Evolutionary conservation across 30 jellyfish, hydroid and myxozoan species (phyloP), one percentile per base, ranked within the genome.

Genomic region (Pelagia noctiluca): DNA sequence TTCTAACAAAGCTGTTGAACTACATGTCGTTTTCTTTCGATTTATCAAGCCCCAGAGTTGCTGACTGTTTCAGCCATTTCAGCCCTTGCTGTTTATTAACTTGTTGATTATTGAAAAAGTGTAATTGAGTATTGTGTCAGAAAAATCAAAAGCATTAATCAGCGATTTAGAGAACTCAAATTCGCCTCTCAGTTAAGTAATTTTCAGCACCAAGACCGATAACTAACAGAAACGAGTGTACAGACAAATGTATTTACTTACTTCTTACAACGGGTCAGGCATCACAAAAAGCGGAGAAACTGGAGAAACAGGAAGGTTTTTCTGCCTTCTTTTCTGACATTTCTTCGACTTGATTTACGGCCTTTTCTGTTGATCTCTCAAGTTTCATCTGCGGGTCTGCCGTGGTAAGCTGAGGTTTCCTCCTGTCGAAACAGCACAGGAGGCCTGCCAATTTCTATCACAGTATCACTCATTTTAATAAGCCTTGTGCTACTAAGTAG

Each of bases 231-330:
- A 13, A 19, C 1, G 19, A 4, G 75, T 3, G 4, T 63, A 31
- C 35, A 2, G 34, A 66, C 7, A 19, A 8, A 8, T 10, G 25
- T 2, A 33, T 19, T 29, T 29, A 42, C 79, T 21, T 60, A 80
- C 90, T 80, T 48, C 84, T 71, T 21, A 80, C 90, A 21, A 80
- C 78, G 30, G 90, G 90, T 80, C 90, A 80, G 0, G 90, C 90
- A 50, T 80, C 90, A 0, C 65, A 83, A 29, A 80, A 80, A 19
- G 90, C 90, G 13, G 90, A 80, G 84, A 83, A 80, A 28, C 90
- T 80, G 65, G 90, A 80, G 37, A 80, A 80, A 54, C 90, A 80
- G 8, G 90, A 80, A 21, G 75, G 82, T 53, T 80, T 80, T 50
- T 66, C 66, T 37, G 26, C 70, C 21, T 33, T 1, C 13, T 35